Percentiles rank a stretch among this genome's conserved stretches.
These are phyloP conservation scores for Megalops cyprinoides DNA, from an alignment of 2,797 vertebrate species.

Conservation along the genomic window DNA sequence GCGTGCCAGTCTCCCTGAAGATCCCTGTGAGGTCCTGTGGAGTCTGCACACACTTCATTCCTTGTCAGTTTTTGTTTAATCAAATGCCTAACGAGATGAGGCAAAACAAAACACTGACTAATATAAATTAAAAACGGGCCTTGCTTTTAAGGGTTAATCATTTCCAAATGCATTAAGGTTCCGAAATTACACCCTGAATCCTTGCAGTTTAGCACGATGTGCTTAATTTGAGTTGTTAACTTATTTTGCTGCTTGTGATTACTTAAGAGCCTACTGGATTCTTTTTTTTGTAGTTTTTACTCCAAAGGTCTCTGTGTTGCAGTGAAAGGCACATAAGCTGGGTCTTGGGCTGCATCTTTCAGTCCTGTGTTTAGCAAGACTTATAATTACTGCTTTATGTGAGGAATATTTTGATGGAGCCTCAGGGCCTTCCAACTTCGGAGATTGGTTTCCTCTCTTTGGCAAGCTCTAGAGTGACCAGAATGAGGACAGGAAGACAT, in stretches of 20 bases:
- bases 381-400: slow-evolving; percentile 82
- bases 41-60: neutral
- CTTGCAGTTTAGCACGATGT: slow-evolving; percentile 10
- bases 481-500: slow-evolving; percentile 58
- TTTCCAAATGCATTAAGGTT: slow-evolving; percentile 15
- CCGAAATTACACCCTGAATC: neutral
- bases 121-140: neutral
- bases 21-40: neutral
- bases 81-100: slow-evolving; percentile 12
- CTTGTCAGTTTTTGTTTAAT: slow-evolving; percentile 8
- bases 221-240: slow-evolving; percentile 29
- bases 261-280: slow-evolving; percentile 28
- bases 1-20: no score
- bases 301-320: slow-evolving; percentile 63
- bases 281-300: slow-evolving; percentile 18
- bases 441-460: slow-evolving; percentile 82
- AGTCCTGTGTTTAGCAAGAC: slow-evolving; percentile 81
- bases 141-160: slow-evolving; percentile 2
- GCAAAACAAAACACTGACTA: neutral
- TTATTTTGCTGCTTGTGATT: slow-evolving; percentile 29
- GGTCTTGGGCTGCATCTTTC: slow-evolving; percentile 78
- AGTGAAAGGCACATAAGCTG: slow-evolving; percentile 75
- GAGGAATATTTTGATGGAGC: slow-evolving; percentile 72
- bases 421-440: slow-evolving; percentile 68
- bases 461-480: slow-evolving; percentile 54